These are phyloP conservation scores for Danio albolineatus DNA, from an alignment of 2,797 vertebrate genomes.

Conservation along the genomic window DNA sequence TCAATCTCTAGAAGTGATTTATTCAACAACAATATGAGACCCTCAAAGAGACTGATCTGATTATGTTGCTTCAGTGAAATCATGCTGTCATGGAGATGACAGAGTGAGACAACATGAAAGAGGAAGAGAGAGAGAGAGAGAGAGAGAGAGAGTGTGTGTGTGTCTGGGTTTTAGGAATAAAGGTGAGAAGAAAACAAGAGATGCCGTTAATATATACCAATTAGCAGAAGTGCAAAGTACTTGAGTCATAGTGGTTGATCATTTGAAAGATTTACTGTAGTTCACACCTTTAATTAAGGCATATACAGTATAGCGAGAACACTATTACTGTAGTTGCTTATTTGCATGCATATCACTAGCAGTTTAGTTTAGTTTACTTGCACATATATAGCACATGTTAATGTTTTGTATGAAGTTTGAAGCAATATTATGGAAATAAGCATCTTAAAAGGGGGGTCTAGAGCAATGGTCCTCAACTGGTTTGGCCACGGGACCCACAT, in stretches of 20 bases:
- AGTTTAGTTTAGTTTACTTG: too few relatives aligned
- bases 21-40: slow-evolving; percentile 48
- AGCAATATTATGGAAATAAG: too few relatives aligned
- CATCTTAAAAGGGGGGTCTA: too few relatives aligned
- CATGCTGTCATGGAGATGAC: slow-evolving; percentile 1
- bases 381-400: too few relatives aligned
- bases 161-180: neutral
- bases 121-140: neutral
- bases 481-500: too few relatives aligned
- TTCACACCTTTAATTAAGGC: too few relatives aligned
- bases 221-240: neutral
- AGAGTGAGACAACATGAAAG: neutral
- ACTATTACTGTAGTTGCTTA: too few relatives aligned
- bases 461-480: too few relatives aligned
- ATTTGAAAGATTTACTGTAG: neutral
- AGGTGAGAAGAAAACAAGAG: neutral
- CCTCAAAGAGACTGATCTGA: slow-evolving; percentile 18
- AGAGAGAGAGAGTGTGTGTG: neutral
- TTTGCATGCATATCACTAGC: too few relatives aligned
- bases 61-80: slow-evolving; percentile 49
- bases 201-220: neutral
- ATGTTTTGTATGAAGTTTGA: too few relatives aligned
- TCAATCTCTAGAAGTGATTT: slow-evolving; percentile 46
- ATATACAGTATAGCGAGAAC: too few relatives aligned
- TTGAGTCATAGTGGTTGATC: neutral